Conservation (phyloP, 1,140 invertebrate genomes). For the Formica selysi region DNA sequence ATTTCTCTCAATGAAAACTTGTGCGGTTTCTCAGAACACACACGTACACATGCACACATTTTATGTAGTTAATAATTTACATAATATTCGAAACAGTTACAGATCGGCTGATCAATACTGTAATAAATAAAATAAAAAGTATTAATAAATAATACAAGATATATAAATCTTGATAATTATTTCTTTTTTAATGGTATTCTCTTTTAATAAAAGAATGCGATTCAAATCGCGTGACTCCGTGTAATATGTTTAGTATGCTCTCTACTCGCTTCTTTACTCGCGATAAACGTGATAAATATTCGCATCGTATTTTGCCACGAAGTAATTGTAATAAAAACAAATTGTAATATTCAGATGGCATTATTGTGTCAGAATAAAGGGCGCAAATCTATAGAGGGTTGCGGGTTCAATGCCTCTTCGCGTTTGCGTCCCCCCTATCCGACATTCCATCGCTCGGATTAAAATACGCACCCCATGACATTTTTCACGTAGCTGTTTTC, state of each 20-base stretch:
- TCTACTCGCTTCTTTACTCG: background rate
- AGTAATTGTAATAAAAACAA: background rate
- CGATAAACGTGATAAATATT: background rate
- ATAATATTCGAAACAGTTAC: background rate
- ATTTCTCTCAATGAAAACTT: background rate
- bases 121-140: background rate
- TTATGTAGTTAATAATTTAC: too few species aligned
- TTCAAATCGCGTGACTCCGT: background rate
- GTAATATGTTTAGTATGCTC: background rate
- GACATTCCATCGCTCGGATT: slow-evolving; percentile 45
- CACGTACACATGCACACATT: too few species aligned
- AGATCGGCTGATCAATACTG: background rate
- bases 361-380: slow-evolving; percentile 16
- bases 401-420: slow-evolving; percentile 38
- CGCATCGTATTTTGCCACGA: background rate
- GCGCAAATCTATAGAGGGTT: background rate
- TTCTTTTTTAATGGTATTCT: background rate
- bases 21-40: background rate
- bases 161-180: background rate
- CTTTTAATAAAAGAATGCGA: background rate
- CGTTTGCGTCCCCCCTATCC: background rate
- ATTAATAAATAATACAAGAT: background rate
- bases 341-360: slow-evolving; percentile 6
- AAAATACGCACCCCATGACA: slow-evolving; percentile 66
- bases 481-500: slow-evolving; percentile 49